Evolutionary conservation across 2,797 vertebrate species (phyloP).

Genomic region (Yasuhikotakia modesta): DNA sequence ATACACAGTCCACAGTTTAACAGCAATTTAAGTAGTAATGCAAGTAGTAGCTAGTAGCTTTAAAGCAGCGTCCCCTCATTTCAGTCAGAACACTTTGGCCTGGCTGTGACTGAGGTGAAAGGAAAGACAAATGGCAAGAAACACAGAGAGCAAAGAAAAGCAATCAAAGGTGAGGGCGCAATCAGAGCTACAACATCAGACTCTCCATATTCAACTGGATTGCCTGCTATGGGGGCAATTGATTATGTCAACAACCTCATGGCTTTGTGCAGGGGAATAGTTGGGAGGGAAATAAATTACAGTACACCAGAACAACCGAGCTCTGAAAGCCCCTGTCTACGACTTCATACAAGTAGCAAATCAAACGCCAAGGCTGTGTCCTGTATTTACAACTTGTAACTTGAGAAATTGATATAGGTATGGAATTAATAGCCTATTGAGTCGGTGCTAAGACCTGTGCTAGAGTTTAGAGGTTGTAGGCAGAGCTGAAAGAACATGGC

Average conservation of each 20-base stretch:
- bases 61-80: neutral
- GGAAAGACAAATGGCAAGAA: slow-evolving; percentile 25
- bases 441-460: slow-evolving; percentile 9
- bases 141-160: slow-evolving; percentile 24
- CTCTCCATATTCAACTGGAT: slow-evolving; percentile 50
- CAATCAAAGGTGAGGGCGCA: slow-evolving; percentile 54
- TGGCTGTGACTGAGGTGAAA: slow-evolving; percentile 29
- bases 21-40: neutral
- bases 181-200: slow-evolving; percentile 50
- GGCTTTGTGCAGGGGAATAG: slow-evolving; percentile 31
- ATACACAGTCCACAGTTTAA: neutral
- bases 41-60: neutral
- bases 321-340: slow-evolving; percentile 30
- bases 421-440: slow-evolving; percentile 31
- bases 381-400: slow-evolving; percentile 5
- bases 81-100: neutral
- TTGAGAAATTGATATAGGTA: slow-evolving; percentile 42
- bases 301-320: slow-evolving; percentile 10
- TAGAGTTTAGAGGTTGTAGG: slow-evolving; percentile 2
- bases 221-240: slow-evolving; percentile 44
- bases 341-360: slow-evolving; percentile 45
- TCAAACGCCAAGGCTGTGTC: slow-evolving; percentile 45
- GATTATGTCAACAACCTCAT: slow-evolving; percentile 45
- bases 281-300: slow-evolving; percentile 35
- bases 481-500: neutral